phyloP scores from a whole-genome alignment of 2,888 invertebrate species.

The Melitaea athalia region DNA sequence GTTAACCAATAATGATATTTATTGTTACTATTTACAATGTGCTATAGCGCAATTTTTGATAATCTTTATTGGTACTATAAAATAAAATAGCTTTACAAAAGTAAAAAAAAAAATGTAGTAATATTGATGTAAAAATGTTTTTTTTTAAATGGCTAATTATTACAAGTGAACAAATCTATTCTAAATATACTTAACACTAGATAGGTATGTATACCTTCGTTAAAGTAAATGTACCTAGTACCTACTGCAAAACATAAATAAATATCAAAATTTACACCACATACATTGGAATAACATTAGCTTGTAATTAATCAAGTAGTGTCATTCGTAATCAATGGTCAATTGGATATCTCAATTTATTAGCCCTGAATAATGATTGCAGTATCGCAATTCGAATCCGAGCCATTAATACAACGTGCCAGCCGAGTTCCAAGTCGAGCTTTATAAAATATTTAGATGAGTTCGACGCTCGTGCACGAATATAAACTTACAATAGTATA shows the following conservation, averaged over 20 bases:
- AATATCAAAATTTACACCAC: background rate
- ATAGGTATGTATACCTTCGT: too few relatives aligned
- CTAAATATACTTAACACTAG: too few relatives aligned
- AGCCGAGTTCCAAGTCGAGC: background rate
- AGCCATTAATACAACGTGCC: constrained; percentile 24
- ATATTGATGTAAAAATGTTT: too few relatives aligned
- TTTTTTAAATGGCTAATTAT: too few relatives aligned
- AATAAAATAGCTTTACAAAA: too few relatives aligned
- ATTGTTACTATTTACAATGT: too few relatives aligned
- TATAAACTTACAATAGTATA: background rate
- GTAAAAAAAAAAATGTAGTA: too few relatives aligned
- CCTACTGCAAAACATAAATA: background rate
- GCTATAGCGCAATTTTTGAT: too few relatives aligned
- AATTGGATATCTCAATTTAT: constrained; percentile 40
- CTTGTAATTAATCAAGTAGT: constrained; percentile 50
- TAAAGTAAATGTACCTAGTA: too few relatives aligned
- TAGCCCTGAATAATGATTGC: constrained; percentile 30
- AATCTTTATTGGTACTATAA: too few relatives aligned
- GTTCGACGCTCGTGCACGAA: background rate
- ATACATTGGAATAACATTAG: constrained; percentile 43
- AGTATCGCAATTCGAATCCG: constrained; percentile 20
- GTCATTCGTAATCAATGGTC: constrained; percentile 48
- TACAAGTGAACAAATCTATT: too few relatives aligned
- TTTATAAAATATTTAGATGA: background rate
- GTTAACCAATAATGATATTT: too few relatives aligned